These are phyloP conservation scores for Zalophus californianus DNA, from an alignment of 2,797 vertebrate genomes.

Conservation along the genomic window DNA sequence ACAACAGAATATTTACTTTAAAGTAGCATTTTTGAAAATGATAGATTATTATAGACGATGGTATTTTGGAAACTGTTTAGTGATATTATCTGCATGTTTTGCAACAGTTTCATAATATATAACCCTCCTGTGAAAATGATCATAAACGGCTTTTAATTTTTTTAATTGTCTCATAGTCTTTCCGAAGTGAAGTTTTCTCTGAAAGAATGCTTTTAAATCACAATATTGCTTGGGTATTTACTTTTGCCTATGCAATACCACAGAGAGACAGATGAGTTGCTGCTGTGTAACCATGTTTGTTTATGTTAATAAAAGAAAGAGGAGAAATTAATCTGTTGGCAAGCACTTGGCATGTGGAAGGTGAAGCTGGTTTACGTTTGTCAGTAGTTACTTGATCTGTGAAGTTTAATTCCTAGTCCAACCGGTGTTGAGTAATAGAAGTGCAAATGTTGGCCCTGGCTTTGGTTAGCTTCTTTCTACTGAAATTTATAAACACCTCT, in stretches of 20 bases:
- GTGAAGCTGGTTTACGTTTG: neutral
- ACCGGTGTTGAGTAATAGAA: neutral
- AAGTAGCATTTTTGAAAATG: constrained; percentile 3
- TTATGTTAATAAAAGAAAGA: neutral
- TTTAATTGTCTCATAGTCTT: neutral
- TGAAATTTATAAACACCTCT: neutral
- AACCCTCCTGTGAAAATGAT: neutral
- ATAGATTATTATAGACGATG: neutral
- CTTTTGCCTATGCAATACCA: neutral
- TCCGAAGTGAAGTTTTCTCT: neutral
- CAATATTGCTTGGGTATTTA: neutral
- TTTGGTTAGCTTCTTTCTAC: constrained; percentile 48
- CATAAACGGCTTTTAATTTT: neutral
- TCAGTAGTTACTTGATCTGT: constrained; percentile 32
- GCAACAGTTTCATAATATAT: neutral
- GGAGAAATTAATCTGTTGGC: neutral
- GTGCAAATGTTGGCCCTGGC: neutral
- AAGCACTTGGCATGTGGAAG: neutral
- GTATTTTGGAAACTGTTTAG: neutral
- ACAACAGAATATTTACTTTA: neutral
- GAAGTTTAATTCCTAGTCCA: constrained; percentile 20
- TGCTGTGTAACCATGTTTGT: neutral
- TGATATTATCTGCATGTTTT: neutral
- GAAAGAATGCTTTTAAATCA: constrained; percentile 38
- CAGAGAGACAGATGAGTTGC: neutral